Evolutionary conservation across 2,888 invertebrate genomes (phyloP).

Genomic region (Caenorhabditis sp.): DNA sequence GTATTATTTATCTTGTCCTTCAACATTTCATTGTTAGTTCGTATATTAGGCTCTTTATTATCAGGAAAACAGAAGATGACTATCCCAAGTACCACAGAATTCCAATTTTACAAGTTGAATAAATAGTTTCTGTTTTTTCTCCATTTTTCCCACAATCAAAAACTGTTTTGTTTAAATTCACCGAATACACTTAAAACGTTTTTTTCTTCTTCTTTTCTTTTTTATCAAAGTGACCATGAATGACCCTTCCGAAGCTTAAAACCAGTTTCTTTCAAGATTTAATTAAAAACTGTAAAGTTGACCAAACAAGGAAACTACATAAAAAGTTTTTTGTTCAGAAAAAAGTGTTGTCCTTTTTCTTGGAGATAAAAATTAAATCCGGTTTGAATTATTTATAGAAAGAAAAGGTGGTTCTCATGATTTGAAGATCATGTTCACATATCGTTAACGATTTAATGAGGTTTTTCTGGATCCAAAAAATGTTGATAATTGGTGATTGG

Average conservation of each 20-base stretch:
- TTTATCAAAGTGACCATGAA: not conserved
- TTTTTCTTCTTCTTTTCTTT: too few relatives aligned
- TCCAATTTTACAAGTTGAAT: not conserved
- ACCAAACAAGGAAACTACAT: not conserved
- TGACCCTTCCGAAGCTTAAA: not conserved
- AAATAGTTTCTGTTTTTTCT: not conserved
- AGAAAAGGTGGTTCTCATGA: not conserved
- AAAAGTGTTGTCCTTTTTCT: not conserved
- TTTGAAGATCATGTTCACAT: not conserved
- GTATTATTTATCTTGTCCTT: slow-evolving; percentile 15
- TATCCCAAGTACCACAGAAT: not conserved
- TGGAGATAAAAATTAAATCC: not conserved
- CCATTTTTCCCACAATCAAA: too few relatives aligned
- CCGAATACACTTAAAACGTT: too few relatives aligned
- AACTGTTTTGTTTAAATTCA: too few relatives aligned
- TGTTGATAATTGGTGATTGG: too few relatives aligned
- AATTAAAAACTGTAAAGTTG: not conserved
- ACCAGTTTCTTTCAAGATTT: not conserved
- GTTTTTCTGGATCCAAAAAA: too few relatives aligned
- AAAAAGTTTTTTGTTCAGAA: not conserved
- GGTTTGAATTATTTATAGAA: not conserved
- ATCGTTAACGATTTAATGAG: too few relatives aligned
- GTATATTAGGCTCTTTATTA: slow-evolving; percentile 3
- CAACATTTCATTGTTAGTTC: slow-evolving; percentile 22
- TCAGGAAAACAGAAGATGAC: not conserved